A percentile compares a stretch with the other conserved stretches of the same genome.
Evolutionary conservation across 2,888 invertebrate genomes (phyloP).

Genomic region (Sinopyrophorus schimmeli): DNA sequence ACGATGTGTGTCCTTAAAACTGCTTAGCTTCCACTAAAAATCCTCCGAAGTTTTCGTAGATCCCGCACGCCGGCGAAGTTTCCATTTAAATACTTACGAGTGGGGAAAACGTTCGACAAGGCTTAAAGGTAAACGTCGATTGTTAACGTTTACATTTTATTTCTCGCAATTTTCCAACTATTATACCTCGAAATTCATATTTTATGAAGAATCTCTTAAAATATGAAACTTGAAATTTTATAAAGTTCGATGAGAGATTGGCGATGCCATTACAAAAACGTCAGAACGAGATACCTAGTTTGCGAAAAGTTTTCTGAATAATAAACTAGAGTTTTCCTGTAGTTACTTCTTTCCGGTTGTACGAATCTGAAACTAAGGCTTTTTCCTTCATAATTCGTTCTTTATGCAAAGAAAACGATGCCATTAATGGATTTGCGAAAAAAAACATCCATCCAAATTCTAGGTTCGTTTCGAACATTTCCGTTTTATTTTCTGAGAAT

Average conservation of each 20-base stretch:
- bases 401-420: conserved; percentile 11
- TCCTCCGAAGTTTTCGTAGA: conserved; percentile 12
- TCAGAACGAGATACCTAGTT: conserved; percentile 17
- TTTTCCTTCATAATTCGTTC: conserved; percentile 18
- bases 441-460: conserved; percentile 4
- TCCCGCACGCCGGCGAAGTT: conserved; percentile 8
- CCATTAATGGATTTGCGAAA: conserved; percentile 3
- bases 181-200: conserved; percentile 14
- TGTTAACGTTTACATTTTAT: too few species aligned
- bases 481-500: conserved; percentile 7
- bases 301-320: conserved; percentile 22
- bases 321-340: conserved; percentile 19
- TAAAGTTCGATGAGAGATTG: conserved; percentile 24
- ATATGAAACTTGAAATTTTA: too few species aligned
- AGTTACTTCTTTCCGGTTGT: conserved; percentile 17
- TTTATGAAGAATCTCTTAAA: conserved; percentile 17
- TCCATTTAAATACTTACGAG: conserved; percentile 8
- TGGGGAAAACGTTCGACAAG: too few species aligned
- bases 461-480: conserved; percentile 4
- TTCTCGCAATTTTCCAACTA: too few species aligned
- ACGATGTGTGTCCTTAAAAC: conserved; percentile 40
- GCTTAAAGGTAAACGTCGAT: too few species aligned
- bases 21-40: conserved; percentile 18
- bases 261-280: conserved; percentile 19
- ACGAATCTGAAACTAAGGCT: conserved; percentile 14